Percentiles rank a stretch among this genome's conserved stretches.
Evolutionary conservation across 2,888 invertebrate species (phyloP).

Genomic region (Allygus modestus): DNA sequence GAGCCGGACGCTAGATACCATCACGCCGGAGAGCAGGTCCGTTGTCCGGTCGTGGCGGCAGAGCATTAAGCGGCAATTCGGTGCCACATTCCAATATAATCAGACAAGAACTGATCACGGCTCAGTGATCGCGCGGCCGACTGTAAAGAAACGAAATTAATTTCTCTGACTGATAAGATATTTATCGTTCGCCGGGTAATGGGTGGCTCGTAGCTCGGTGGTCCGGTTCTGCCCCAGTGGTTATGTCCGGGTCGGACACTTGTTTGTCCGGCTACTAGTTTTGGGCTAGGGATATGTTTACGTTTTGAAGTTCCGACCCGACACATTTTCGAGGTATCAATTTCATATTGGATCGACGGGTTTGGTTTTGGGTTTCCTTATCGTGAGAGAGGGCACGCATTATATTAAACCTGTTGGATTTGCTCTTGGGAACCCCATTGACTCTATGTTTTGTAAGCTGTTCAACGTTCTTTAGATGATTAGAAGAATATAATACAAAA

Average conservation of each 20-base stretch:
- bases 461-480: no score
- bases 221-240: not conserved
- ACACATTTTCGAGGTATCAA: not conserved
- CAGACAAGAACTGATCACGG: conserved; percentile 7
- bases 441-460: no score
- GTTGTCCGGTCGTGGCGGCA: not conserved
- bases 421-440: no score
- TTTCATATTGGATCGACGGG: not conserved
- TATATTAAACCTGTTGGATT: no score
- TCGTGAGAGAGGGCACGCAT: no score
- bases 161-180: conserved; percentile 28
- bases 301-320: not conserved
- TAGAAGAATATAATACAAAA: no score
- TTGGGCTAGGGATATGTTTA: not conserved
- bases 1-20: not conserved
- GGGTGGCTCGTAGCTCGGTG: conserved; percentile 1
- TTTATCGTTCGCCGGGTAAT: not conserved
- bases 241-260: not conserved
- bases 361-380: not conserved
- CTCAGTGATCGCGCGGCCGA: not conserved
- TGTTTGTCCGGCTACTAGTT: conserved; percentile 8
- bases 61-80: not conserved
- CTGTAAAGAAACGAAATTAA: conserved; percentile 31
- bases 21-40: not conserved
- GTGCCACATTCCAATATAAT: conserved; percentile 27